phyloP scores from a whole-genome alignment of 35 echinoderm and acorn worm genomes.

The Ophiothrix spiculata region DNA sequence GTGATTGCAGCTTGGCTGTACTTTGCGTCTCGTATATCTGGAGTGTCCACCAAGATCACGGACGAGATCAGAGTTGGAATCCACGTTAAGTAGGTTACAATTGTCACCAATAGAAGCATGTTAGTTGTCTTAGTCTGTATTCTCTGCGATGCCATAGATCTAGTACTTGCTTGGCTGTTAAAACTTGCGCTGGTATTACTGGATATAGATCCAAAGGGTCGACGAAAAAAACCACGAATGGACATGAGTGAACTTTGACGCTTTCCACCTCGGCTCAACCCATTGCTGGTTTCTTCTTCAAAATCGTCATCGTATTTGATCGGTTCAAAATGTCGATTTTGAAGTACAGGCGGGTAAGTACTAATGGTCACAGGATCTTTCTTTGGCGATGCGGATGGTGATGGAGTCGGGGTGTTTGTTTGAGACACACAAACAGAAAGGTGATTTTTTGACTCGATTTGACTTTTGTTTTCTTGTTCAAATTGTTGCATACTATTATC shows the following conservation, averaged over 20 bases:
- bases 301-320: not conserved
- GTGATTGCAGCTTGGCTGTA: not conserved
- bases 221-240: not conserved
- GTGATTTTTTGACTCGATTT: not conserved
- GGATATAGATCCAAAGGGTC: not conserved
- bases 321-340: not conserved
- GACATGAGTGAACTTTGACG: not conserved
- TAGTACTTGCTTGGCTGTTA: constrained; percentile 4
- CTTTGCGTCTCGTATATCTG: not conserved
- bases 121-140: not conserved
- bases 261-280: not conserved
- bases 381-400: not conserved
- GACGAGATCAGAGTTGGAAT: not conserved
- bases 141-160: not conserved
- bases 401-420: not conserved
- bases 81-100: not conserved
- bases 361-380: not conserved
- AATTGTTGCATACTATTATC: too few species aligned
- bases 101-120: not conserved
- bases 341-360: not conserved
- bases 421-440: not conserved
- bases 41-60: not conserved
- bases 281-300: not conserved
- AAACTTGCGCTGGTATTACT: not conserved
- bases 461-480: too few species aligned